Evolutionary conservation across 2,797 vertebrate species (phyloP), one percentile per base, ranked within the genome.

Genomic region (Sebastes glaucus): DNA sequence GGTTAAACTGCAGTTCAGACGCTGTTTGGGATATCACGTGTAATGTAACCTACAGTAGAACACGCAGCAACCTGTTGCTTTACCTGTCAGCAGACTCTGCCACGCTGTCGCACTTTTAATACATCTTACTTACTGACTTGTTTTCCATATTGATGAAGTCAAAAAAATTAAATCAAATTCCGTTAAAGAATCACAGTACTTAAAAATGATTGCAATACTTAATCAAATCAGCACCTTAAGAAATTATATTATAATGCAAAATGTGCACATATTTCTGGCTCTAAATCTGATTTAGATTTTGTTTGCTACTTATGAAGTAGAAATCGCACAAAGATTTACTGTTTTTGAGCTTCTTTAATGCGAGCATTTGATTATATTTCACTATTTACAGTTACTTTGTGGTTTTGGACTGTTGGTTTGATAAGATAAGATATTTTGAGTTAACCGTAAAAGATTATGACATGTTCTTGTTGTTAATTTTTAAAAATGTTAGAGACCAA

Each of bases 21-120:
- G 28, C 3, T 9, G 16, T 42, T 71, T 27, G 1, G 0, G n/a
- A 13, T 20, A 18, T 32, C 27, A 20, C 27, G 7, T 11, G 7
- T 57, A 30, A 22, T 9, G 3, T 10, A 18, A 59, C 7, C 14
- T 6, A 6, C 8, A 65, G 3, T 22, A 22, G 3, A n/a, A 20
- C 60, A 22, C 2, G 60, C 25, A 69, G 25, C 22, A 25, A 81
- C 84, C 46, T 86, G 74, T 88, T 78, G 74, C 70, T 72, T 64
- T 16, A 71, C 35, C 55, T 42, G 53, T 33, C 11, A 22, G 22
- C 56, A 74, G 8, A 68, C 6, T 38, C 38, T 28, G 27, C 28
- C 6, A 2, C 2, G 2, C 42, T 25, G n/a, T 28, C n/a, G 3
- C 4, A 22, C 28, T 9, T 69, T 65, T 5, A 25, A 57, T 53